Evolutionary conservation across 2,888 invertebrate genomes (phyloP).

Genomic region (Ornithoptera alexandrae): DNA sequence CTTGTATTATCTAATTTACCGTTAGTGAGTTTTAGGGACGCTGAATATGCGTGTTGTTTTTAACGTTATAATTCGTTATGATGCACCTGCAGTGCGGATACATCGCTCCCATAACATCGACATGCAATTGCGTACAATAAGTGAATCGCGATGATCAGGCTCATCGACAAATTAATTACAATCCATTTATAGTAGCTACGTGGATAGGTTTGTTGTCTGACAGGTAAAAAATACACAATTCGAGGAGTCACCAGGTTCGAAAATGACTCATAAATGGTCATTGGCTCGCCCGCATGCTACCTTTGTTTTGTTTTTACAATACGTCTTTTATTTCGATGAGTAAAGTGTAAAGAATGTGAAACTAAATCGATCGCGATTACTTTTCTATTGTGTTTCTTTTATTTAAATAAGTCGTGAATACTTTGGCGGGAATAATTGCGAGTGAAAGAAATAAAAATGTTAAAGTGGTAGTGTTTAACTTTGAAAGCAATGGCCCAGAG

Average conservation of each 20-base stretch:
- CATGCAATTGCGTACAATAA: constrained; percentile 34
- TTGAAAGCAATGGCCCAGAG: constrained; percentile 62
- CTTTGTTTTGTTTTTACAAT: constrained; percentile 72
- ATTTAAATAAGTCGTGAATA: constrained; percentile 21
- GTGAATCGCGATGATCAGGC: constrained; percentile 54
- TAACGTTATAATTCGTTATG: constrained; percentile 58
- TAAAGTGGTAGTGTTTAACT: constrained; percentile 28
- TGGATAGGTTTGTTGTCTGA: constrained; percentile 44
- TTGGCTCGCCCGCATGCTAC: constrained; percentile 50
- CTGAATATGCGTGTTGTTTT: constrained; percentile 61
- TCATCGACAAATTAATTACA: constrained; percentile 49
- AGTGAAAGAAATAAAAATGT: constrained; percentile 19
- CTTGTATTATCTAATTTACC: constrained; percentile 62
- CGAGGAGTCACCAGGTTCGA: constrained; percentile 55
- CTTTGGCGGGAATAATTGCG: constrained; percentile 31
- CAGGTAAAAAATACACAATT: constrained; percentile 58
- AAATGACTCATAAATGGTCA: constrained; percentile 73
- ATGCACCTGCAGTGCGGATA: constrained; percentile 71
- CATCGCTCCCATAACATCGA: constrained; percentile 37
- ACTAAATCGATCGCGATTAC: constrained; percentile 34
- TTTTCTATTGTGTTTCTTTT: constrained; percentile 31
- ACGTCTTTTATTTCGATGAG: constrained; percentile 61
- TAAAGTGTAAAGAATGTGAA: constrained; percentile 46
- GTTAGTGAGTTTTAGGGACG: constrained; percentile 57
- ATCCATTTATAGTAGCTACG: constrained; percentile 56